Evolutionary conservation across 2,888 invertebrate species (phyloP).

Genomic region (Graphium colonna): DNA sequence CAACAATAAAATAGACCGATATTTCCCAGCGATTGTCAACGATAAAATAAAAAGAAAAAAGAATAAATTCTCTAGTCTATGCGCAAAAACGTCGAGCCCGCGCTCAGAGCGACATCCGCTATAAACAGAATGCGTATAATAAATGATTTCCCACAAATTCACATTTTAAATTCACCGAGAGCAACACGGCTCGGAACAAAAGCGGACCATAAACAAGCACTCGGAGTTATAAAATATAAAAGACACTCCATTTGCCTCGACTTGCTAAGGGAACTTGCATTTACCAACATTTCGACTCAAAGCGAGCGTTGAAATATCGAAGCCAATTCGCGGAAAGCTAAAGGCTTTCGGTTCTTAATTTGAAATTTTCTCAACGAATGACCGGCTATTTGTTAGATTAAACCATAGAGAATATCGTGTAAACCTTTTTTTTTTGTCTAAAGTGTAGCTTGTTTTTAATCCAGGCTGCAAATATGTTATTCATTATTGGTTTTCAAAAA

Average conservation of each 20-base stretch:
- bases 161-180: constrained; percentile 13
- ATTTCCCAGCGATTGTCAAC: neutral
- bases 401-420: neutral
- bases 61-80: neutral
- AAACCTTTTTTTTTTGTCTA: neutral
- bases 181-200: constrained; percentile 10
- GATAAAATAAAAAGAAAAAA: neutral
- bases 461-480: too few species aligned
- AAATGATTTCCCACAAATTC: constrained; percentile 13
- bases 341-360: constrained; percentile 6
- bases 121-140: constrained; percentile 1
- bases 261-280: constrained; percentile 16
- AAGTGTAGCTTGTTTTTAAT: too few species aligned
- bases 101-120: neutral
- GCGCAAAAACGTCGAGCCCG: neutral
- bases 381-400: too few species aligned
- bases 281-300: constrained; percentile 17
- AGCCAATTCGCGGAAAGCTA: constrained; percentile 9
- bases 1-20: neutral
- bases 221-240: constrained; percentile 19
- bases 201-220: constrained; percentile 20
- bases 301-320: constrained; percentile 8
- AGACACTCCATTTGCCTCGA: constrained; percentile 16
- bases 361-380: neutral
- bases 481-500: too few species aligned